Evolutionary conservation across 2,888 invertebrate species (phyloP), one percentile per base, ranked within the genome.

Genomic region (Ectropis crepuscularia): DNA sequence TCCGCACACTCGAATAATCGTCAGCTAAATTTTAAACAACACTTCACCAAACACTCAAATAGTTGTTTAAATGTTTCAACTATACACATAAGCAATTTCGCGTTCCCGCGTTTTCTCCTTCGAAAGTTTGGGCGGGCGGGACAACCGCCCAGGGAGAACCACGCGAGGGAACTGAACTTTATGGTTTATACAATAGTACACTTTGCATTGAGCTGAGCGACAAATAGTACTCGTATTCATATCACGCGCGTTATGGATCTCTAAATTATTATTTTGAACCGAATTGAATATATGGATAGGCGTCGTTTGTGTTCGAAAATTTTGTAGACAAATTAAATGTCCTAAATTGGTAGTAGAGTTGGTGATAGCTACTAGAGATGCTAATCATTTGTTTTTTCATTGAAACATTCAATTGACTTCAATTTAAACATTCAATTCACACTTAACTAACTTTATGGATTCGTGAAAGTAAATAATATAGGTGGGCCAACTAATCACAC

Each of bases 81-180:
- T 63, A 64, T 55, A 53, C 11, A 58, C 61, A 16, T 49, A 71
- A 68, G 58, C 68, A 63, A 63, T 53, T 59, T 66, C 76, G 73
- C 77, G 75, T 72, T 71, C 72, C 62, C 60, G 65, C 61, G 53
- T 46, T 41, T 48, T 59, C 42, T 37, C 47, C 11, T 6, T 38
- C 11, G 16, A 47, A 55, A 47, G 67, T 66, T 51, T 63, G 80
- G 85, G 87, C 86, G 88, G 85, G 85, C 87, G 86, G 83, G 63
- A 75, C 87, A 78, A 74, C 84, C 84, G 78, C 82, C 83, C 76
- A 67, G 67, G 53, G 60, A 61, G 69, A 65, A 69, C 48, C 71
- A 67, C 77, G 63, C 72, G 72, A 71, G 69, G 71, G 78, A 74
- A 87, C 87, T 83, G 81, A 76, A 55, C 55, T 47, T 28, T 28